Conservation (phyloP, 1,140 invertebrate genomes). For the Chrysomallon squamiferum region DNA sequence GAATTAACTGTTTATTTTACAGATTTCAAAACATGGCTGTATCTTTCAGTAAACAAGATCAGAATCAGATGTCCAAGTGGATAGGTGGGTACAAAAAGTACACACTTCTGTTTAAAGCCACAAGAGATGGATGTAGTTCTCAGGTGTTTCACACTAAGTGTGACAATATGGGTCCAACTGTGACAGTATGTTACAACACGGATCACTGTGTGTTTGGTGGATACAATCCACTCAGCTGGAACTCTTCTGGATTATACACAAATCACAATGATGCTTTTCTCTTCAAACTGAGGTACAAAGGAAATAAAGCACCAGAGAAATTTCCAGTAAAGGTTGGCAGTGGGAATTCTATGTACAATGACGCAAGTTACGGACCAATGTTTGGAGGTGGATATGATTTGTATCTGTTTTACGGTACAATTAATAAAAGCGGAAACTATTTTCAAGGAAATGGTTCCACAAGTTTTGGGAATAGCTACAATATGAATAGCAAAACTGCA, state of each 20-base stretch:
- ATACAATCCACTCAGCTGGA: conserved; percentile 22
- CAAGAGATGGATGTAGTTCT: conserved; percentile 20
- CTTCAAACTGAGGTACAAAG: conserved; percentile 15
- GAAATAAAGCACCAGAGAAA: neutral
- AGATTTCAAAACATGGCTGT: neutral
- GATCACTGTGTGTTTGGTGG: conserved; percentile 29
- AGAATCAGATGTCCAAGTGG: conserved; percentile 12
- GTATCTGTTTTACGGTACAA: conserved; percentile 1
- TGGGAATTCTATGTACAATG: conserved; percentile 7
- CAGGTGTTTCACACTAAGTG: conserved; percentile 25
- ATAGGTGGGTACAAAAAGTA: conserved; percentile 20
- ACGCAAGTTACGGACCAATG: conserved; percentile 7
- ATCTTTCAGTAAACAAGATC: neutral
- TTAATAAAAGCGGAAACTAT: neutral
- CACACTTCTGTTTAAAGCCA: conserved; percentile 21
- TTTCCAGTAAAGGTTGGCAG: conserved; percentile 8
- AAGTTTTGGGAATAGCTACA: conserved; percentile 5
- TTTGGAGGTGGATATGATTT: conserved; percentile 18
- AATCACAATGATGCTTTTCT: conserved; percentile 23
- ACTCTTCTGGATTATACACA: conserved; percentile 9
- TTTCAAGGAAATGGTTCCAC: neutral
- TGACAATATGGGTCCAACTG: conserved; percentile 27
- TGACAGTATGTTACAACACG: conserved; percentile 27
- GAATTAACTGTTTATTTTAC: no score
- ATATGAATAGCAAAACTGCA: conserved; percentile 1